A percentile compares a stretch with the other conserved stretches of the same genome.
These are phyloP conservation scores for Myotis myotis DNA, from an alignment of 2,797 vertebrate species.

Conservation along the genomic window DNA sequence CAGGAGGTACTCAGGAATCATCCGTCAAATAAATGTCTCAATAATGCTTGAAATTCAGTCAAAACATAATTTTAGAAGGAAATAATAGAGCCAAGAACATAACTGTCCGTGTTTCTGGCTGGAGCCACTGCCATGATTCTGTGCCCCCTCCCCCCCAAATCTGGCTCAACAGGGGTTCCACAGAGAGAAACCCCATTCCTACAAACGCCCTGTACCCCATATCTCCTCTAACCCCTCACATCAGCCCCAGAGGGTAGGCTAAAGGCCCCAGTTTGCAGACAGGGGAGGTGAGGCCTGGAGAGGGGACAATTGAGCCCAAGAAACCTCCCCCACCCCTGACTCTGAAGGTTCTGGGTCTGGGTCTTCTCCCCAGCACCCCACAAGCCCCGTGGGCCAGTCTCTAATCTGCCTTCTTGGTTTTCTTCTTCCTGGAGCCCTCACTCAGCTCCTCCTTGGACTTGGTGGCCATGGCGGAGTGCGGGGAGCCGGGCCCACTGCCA, in stretches of 20 bases:
- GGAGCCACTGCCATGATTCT: not conserved
- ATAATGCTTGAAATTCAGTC: not conserved
- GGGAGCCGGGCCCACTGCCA: not conserved
- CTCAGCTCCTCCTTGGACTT: constrained; percentile 96
- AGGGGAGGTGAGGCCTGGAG: not conserved
- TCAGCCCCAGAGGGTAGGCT: not conserved
- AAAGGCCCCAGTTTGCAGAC: not conserved
- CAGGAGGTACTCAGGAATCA: not conserved
- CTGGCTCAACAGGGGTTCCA: not conserved
- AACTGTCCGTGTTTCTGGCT: not conserved
- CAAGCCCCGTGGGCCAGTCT: not conserved
- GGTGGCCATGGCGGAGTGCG: constrained; percentile 83
- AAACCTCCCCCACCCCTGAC: not conserved
- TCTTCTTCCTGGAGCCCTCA: constrained; percentile 94
- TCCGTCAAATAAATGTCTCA: not conserved
- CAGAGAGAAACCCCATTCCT: not conserved
- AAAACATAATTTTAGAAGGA: not conserved
- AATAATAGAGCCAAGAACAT: not conserved
- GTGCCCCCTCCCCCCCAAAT: not conserved
- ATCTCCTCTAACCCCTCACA: not conserved
- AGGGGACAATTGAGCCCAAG: not conserved
- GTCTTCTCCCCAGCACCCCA: not conserved
- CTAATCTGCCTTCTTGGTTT: constrained; percentile 97
- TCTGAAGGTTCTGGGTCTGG: not conserved
- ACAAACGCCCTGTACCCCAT: not conserved